phyloP scores from a whole-genome alignment of 2,888 invertebrate genomes.

The Merodon equestris region DNA sequence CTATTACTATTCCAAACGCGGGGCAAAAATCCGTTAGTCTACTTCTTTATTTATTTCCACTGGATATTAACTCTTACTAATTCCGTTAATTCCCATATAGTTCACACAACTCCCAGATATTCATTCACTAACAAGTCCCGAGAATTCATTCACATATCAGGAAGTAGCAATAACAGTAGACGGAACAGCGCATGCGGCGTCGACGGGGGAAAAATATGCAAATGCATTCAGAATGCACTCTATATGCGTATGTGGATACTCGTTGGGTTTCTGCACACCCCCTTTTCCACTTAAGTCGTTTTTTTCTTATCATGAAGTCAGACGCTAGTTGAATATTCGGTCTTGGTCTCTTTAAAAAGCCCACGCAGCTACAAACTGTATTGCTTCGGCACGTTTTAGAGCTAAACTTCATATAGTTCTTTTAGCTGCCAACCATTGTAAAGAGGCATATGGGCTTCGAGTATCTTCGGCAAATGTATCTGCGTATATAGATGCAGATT shows the following conservation, averaged over 20 bases:
- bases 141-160: constrained; percentile 65
- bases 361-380: constrained; percentile 34
- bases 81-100: constrained; percentile 64
- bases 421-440: constrained; percentile 30
- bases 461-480: too few species aligned
- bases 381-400: constrained; percentile 27
- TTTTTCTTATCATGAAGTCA: constrained; percentile 38
- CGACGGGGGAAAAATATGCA: constrained; percentile 23
- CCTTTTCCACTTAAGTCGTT: too few species aligned
- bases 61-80: constrained; percentile 54
- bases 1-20: constrained; percentile 54
- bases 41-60: constrained; percentile 14
- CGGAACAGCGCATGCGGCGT: constrained; percentile 2
- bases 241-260: constrained; percentile 1
- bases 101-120: constrained; percentile 40
- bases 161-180: constrained; percentile 39
- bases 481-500: too few species aligned
- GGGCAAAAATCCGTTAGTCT: constrained; percentile 51
- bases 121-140: constrained; percentile 38
- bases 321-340: constrained; percentile 60
- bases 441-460: too few species aligned
- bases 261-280: too few species aligned
- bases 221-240: constrained; percentile 49
- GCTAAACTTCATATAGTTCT: constrained; percentile 22
- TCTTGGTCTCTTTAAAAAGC: constrained; percentile 50